Conservation (phyloP, 2,797 vertebrate genomes). For the Cyprinella venusta region DNA sequence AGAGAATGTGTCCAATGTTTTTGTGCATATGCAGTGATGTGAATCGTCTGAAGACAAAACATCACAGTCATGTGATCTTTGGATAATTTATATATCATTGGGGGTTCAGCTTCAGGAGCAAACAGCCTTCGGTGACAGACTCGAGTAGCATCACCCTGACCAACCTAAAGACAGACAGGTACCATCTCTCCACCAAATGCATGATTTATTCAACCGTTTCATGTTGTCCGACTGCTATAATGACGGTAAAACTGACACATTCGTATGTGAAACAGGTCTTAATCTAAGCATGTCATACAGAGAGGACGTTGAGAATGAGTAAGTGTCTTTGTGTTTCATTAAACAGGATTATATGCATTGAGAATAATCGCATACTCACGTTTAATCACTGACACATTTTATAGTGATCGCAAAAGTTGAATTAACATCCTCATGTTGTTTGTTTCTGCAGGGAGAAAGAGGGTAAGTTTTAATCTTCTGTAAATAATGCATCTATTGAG, state of each 20-base stretch:
- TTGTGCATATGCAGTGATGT: background rate
- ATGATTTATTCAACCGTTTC: background rate
- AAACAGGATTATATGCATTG: background rate
- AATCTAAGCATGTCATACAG: slow-evolving; percentile 85
- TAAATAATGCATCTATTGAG: background rate
- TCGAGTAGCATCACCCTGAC: background rate
- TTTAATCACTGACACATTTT: background rate
- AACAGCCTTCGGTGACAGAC: slow-evolving; percentile 17
- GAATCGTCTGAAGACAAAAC: slow-evolving; percentile 66
- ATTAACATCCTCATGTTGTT: background rate
- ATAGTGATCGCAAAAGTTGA: slow-evolving; percentile 6
- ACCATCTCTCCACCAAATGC: slow-evolving; percentile 1
- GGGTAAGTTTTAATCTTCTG: slow-evolving; percentile 78
- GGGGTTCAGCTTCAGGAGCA: slow-evolving; percentile 59
- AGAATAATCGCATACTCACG: no score
- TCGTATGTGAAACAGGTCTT: slow-evolving; percentile 61
- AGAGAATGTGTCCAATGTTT: slow-evolving; percentile 69
- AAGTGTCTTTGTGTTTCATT: slow-evolving; percentile 71
- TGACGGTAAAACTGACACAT: background rate
- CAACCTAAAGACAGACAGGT: slow-evolving; percentile 34
- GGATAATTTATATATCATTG: slow-evolving; percentile 78
- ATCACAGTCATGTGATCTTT: slow-evolving; percentile 74
- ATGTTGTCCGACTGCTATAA: background rate
- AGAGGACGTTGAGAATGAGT: slow-evolving; percentile 86
- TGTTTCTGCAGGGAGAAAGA: slow-evolving; percentile 81